Evolutionary conservation across 2,113 vertebrate species (phyloP).

Genomic region (Thinocorus orbignyianus): DNA sequence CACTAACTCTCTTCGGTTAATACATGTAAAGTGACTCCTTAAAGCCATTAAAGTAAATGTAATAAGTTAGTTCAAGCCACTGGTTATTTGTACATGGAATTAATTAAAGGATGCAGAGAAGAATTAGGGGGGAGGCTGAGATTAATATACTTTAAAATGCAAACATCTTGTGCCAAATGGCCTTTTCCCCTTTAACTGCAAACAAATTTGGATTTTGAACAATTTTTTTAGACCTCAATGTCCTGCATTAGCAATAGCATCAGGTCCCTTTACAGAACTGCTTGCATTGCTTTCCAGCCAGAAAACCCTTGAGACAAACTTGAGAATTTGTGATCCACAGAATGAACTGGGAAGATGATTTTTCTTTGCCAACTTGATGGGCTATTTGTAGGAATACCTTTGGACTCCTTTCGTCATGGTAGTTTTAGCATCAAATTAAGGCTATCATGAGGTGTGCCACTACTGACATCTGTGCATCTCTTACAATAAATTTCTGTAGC

Average conservation of each 20-base stretch:
- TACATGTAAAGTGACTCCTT: conserved; percentile 4
- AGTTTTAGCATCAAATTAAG: not conserved
- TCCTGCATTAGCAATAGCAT: not conserved
- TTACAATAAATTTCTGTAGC: not conserved
- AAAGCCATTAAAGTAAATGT: conserved; percentile 21
- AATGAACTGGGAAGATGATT: not conserved
- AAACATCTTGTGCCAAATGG: not conserved
- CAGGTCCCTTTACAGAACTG: accelerated
- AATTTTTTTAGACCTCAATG: not conserved
- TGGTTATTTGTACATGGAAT: not conserved
- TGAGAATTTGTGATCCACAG: not conserved
- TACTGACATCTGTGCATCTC: not conserved
- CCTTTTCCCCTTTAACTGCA: not conserved
- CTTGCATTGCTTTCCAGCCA: not conserved
- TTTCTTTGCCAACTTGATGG: not conserved
- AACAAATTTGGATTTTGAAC: not conserved
- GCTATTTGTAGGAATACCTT: not conserved
- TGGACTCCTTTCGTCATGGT: not conserved
- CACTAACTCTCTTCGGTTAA: not conserved
- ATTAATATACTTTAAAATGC: conserved; percentile 3
- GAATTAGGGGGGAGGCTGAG: not conserved
- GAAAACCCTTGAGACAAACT: not conserved
- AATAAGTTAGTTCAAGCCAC: conserved; percentile 15
- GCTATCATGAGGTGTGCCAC: not conserved
- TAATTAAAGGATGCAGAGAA: conserved; percentile 11